Base-by-base conservation (phyloP, 2,113 vertebrate species). In the Cariama cristata region DNA sequence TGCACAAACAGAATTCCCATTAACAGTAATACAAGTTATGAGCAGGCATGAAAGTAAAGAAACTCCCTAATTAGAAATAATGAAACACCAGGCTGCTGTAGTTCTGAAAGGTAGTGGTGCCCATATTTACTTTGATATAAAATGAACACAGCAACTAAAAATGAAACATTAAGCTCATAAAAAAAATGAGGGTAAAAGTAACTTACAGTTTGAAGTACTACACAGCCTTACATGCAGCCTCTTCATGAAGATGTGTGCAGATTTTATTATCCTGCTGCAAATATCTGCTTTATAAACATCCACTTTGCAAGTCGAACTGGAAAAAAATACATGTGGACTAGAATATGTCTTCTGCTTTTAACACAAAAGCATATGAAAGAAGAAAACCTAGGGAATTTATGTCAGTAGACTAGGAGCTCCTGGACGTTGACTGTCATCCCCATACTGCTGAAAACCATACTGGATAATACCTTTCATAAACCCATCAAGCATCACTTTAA, bases 1-100 rank as follows among this genome's bases (percentile, higher is more conserved):
- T 71, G 64, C 88, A 94, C 81, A 92, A 79, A 81, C 33, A 93
- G 83, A 88, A 95, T 94, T 96, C 58, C 35, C 62, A 89, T 93
- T 95, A 92, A 83, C 79, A 76, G 49, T 69, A 95, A 93, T 76
- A 47, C 10, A 76, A 74, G n/a, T 67, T 94, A 93, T 67, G 20
- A 40, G 30, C 24, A 73, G 32, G 42, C 33, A 88, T 67, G 83
- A 94, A 95, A 93, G 56, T 60, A 84, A 91, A 95, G 76, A 86
- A 90, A 74, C 20, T 93, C 58, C 74, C 32, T 94, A 93, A 90
- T 82, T 96, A 79, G 80, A 84, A 74, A 84, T 92, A 94, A 86
- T 79, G 60, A 85, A 89, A 95, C 16, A 93, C 6, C 14, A 66
- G 23, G 19, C n/a, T 79, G 9, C 35, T 62, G 12, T 16, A 33